Base-by-base conservation (phyloP, 2,113 vertebrate species). In the Oryzias javanicus region DNA sequence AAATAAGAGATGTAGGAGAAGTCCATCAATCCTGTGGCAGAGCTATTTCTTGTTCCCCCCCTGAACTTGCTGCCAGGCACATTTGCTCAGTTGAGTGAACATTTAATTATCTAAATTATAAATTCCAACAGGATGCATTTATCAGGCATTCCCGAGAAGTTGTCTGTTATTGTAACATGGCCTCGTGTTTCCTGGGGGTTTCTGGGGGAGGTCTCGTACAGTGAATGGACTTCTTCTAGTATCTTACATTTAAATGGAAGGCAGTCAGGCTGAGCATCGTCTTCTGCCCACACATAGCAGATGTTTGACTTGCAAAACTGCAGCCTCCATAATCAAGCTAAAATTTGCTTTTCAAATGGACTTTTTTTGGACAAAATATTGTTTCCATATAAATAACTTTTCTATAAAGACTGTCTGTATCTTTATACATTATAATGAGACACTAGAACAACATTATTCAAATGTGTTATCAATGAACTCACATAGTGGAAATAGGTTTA, bases 61-160 rank as follows among this genome's bases (percentile, higher is more conserved):
- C 47, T 58, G 52, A 81, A 71, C 64, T 49, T 3, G 67, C 79
- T 64, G 49, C 15, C 5, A 60, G 79, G 49, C 74, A 75, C 41
- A 57, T 71, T 76, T 57, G 24, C 69, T 67, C 22, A 42, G 53
- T 53, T 68, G 59, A 81, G 60, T 64, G 44, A 72, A 66, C 54
- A 68, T 76, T 67, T 85, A 78, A 85, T 83, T 82, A 85, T 82
- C 60, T 58, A 44, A 71, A 63, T 69, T 71, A 68, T 71, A 70
- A 63, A 79, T 50, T 72, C 57, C 56, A 76, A 54, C 60, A 24
- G 61, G 58, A 73, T 72, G 50, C 64, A 67, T 76, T 82, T 76
- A 78, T 85, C 76, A 79, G 74, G 60, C 50, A 15, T 80, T 59
- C 67, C 48, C 64, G 68, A 76, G 66, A 76, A 60, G 51, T 29